Evolutionary conservation across 2,888 invertebrate genomes (phyloP).

Genomic region (Leptinotarsa tumamoca): DNA sequence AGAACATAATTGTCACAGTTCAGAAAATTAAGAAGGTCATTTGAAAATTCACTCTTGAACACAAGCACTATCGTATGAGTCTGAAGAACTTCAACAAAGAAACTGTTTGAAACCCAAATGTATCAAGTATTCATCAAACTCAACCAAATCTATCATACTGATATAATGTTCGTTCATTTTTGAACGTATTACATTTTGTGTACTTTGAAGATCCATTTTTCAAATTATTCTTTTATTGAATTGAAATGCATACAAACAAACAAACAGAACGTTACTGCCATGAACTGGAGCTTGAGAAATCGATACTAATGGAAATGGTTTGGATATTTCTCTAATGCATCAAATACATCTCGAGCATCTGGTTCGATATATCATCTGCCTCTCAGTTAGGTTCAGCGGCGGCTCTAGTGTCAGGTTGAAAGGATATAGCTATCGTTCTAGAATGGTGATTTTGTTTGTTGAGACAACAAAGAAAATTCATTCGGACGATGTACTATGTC

Average conservation of each 20-base stretch:
- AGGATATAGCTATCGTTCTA: neutral
- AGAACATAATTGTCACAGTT: too few relatives aligned
- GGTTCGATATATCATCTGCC: constrained; percentile 1
- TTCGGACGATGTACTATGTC: too few relatives aligned
- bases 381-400: neutral
- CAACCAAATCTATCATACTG: too few relatives aligned
- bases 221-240: neutral
- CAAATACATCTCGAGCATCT: constrained; percentile 9
- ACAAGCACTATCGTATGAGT: too few relatives aligned
- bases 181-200: neutral
- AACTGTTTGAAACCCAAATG: too few relatives aligned
- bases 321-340: constrained; percentile 14
- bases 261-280: constrained; percentile 3
- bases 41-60: too few relatives aligned
- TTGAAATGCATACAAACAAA: neutral
- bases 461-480: too few relatives aligned
- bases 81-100: too few relatives aligned
- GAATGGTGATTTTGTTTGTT: too few relatives aligned
- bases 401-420: neutral
- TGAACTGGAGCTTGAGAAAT: neutral
- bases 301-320: constrained; percentile 14
- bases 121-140: too few relatives aligned
- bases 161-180: too few relatives aligned
- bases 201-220: neutral
- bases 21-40: too few relatives aligned